Evolutionary conservation across 2,888 invertebrate genomes (phyloP).

Genomic region (Brassicogethes aeneus): DNA sequence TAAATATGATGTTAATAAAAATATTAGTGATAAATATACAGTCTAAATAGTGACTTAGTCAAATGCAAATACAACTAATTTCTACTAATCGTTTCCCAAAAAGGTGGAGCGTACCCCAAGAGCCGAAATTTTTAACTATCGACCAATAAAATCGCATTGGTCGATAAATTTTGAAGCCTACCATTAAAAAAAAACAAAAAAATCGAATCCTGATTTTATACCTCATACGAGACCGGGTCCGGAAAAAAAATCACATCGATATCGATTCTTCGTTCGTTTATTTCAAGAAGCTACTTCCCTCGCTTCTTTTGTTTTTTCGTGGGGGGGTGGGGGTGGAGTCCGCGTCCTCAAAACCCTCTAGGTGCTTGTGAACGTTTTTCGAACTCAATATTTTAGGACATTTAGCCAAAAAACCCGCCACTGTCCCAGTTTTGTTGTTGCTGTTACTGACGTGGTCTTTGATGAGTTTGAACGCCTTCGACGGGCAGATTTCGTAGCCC

Average conservation of each 20-base stretch:
- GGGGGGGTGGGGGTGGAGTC: conserved; percentile 21
- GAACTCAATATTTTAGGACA: conserved; percentile 56
- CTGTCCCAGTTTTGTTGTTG: conserved; percentile 33
- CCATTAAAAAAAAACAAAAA: conserved; percentile 25
- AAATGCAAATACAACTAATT: conserved; percentile 35
- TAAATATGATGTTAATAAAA: too few relatives aligned
- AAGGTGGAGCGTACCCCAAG: conserved; percentile 47
- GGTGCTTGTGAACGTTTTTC: conserved; percentile 47
- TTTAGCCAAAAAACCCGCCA: conserved; percentile 47
- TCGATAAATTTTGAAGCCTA: conserved; percentile 27
- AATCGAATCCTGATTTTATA: conserved; percentile 4
- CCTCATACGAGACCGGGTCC: conserved; percentile 16
- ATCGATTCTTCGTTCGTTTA: conserved; percentile 12
- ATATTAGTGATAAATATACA: too few relatives aligned
- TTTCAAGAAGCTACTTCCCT: conserved; percentile 32
- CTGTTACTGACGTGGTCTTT: conserved; percentile 42
- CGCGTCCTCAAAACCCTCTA: conserved; percentile 27
- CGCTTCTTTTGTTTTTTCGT: conserved; percentile 26
- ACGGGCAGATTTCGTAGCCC: conserved; percentile 44
- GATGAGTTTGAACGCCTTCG: conserved; percentile 48
- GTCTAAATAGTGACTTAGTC: conserved; percentile 22
- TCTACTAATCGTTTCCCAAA: conserved; percentile 10
- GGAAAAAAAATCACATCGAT: conserved; percentile 13
- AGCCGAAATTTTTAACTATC: conserved; percentile 14
- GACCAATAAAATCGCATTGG: conserved; percentile 20